Base-by-base conservation (phyloP, 2,888 invertebrate species). In the Melanophora roralis region DNA sequence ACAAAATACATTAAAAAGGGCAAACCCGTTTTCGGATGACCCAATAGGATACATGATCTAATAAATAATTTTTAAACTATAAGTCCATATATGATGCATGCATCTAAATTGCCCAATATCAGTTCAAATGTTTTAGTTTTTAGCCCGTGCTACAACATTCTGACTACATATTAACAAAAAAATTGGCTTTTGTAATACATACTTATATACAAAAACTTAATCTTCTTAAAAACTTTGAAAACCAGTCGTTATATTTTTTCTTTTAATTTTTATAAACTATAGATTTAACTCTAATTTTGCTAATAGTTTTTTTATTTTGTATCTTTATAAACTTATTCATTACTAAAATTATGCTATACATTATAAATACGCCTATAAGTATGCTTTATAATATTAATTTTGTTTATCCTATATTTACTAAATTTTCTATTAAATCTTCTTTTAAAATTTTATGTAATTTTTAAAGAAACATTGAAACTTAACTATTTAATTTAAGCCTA, bases 291-390 rank as follows among this genome's bases (percentile, higher is more conserved):
- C 59, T n/a, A 14, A 57, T 57, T 57, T 47, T 47, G 32, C 19
- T 38, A 65, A 1, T 27, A 8, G 12, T 47, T 47, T 5, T 38
- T 6, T 16, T 43, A n/a, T 19, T 19, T 32, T 14, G 11, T 12
- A 7, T n/a, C 9, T 43, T 60, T 36, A 12, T 69, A 64, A n/a
- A n/a, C 6, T 27, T 16, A 43, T 12, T 45, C 49, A 23, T 16
- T 21, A 53, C 80, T 78, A 78, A 71, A 80, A 69, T 74, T 74
- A 76, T 76, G 74, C 82, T 78, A 72, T 60, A 32, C 38, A 57
- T 67, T 78, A 32, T 40, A 62, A 27, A 27, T 27, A 27, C 32
- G 53, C 64, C 64, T 71, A 23, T 40, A 43, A 40, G 51, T 77
- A 71, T 64, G 64, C 64, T 40, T 57, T 40, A 49, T 2, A 47